Evolutionary conservation across 2,113 vertebrate genomes (phyloP).

Genomic region (Dendropsophus ebraccatus): DNA sequence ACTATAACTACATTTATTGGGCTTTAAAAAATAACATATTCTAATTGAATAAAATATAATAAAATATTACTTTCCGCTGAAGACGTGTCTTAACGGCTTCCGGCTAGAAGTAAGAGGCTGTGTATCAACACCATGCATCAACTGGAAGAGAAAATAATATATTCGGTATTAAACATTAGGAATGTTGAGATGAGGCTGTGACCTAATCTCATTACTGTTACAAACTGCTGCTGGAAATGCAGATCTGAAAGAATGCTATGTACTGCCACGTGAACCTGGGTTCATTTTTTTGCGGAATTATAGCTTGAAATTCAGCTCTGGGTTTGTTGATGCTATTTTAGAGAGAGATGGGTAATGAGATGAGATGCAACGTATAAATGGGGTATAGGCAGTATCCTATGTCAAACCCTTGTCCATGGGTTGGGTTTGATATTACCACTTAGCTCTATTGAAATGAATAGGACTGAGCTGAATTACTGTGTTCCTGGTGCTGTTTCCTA

Average conservation of each 20-base stretch:
- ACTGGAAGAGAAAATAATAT: constrained; percentile 8
- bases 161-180: constrained; percentile 48
- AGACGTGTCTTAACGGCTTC: not conserved
- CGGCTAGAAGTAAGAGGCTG: constrained; percentile 3
- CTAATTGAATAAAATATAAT: constrained; percentile 2
- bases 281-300: constrained; percentile 32
- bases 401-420: no score
- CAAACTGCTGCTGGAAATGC: constrained; percentile 50
- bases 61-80: not conserved
- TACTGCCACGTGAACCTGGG: constrained; percentile 37
- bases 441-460: no score
- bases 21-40: not conserved
- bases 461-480: no score
- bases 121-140: constrained; percentile 27
- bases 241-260: constrained; percentile 33
- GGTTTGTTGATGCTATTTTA: not conserved
- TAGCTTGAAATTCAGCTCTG: not conserved
- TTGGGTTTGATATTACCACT: no score
- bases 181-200: constrained; percentile 38
- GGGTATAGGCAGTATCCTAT: not conserved
- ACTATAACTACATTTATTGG: not conserved
- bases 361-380: not conserved
- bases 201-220: constrained; percentile 57
- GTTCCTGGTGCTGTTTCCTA: no score
- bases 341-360: not conserved